Evolutionary conservation across 2,797 vertebrate genomes (phyloP).

Genomic region (Scolopax bukidnonensis): DNA sequence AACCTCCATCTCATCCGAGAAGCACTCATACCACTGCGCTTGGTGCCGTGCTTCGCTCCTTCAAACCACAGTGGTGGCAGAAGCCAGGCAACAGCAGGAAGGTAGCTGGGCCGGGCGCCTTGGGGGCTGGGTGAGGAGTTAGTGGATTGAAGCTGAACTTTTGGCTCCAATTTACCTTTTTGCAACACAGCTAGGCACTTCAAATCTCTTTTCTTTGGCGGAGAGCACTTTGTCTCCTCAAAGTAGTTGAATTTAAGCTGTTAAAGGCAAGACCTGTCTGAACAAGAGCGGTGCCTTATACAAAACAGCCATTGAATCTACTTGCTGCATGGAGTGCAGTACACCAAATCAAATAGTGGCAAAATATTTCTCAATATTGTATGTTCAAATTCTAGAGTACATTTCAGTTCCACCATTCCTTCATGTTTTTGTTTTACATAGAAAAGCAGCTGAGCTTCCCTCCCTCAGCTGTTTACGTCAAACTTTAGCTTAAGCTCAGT

Average conservation of each 20-base stretch:
- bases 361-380: background rate
- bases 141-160: background rate
- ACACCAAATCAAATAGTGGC: background rate
- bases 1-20: background rate
- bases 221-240: background rate
- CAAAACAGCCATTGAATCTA: background rate
- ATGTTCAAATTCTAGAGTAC: background rate
- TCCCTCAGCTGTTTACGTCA: background rate
- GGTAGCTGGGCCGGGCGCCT: rapidly evolving
- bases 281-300: background rate
- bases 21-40: background rate
- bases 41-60: background rate
- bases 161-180: background rate
- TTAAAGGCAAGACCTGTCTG: background rate
- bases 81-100: background rate
- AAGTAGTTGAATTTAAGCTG: background rate
- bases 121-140: background rate
- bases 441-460: background rate
- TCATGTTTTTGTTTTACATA: conserved; percentile 12
- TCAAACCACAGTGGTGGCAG: background rate
- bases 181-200: background rate
- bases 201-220: background rate
- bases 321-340: background rate
- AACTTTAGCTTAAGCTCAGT: background rate
- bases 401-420: conserved; percentile 36